phyloP scores from a whole-genome alignment of 2,888 invertebrate genomes.

The Tachina lurida region DNA sequence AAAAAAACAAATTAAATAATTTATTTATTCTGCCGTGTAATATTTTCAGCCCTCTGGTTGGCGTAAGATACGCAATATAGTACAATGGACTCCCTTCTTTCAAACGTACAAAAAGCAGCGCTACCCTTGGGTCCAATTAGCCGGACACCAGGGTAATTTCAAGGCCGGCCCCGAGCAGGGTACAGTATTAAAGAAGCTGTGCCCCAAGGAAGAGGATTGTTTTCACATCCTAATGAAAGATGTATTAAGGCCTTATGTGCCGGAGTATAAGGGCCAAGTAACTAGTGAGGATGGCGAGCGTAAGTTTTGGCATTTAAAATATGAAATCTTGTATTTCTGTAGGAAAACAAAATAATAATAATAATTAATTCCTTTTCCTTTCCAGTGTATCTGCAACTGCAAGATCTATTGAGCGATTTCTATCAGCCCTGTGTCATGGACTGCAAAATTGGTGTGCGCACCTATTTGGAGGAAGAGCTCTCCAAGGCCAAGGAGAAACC shows the following conservation, averaged over 20 bases:
- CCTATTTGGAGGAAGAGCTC: constrained; percentile 96
- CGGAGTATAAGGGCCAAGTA: constrained; percentile 95
- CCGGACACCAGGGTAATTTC: constrained; percentile 97
- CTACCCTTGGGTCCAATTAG: constrained; percentile 98
- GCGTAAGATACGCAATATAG: constrained; percentile 96
- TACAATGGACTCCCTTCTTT: constrained; percentile 98
- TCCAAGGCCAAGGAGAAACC: constrained; percentile 98
- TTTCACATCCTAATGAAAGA: constrained; percentile 94
- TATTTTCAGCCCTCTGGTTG: constrained; percentile 93
- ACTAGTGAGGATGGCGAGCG: constrained; percentile 91
- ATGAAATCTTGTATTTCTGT: too few species aligned
- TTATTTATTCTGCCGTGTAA: neutral
- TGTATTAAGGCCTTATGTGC: constrained; percentile 93
- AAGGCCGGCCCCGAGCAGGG: constrained; percentile 96
- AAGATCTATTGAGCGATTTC: constrained; percentile 96
- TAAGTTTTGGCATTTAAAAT: constrained; percentile 79
- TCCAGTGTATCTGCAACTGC: constrained; percentile 91
- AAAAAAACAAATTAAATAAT: constrained; percentile 14
- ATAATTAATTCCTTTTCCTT: neutral
- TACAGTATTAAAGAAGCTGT: constrained; percentile 96
- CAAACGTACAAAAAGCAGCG: constrained; percentile 97
- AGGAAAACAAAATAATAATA: neutral
- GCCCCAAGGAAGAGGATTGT: constrained; percentile 93
- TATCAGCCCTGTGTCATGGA: constrained; percentile 98
- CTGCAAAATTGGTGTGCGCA: constrained; percentile 97